Evolutionary conservation across 2,113 vertebrate genomes (phyloP), one percentile per base, ranked within the genome.

Genomic region (Ovibos moschatus): DNA sequence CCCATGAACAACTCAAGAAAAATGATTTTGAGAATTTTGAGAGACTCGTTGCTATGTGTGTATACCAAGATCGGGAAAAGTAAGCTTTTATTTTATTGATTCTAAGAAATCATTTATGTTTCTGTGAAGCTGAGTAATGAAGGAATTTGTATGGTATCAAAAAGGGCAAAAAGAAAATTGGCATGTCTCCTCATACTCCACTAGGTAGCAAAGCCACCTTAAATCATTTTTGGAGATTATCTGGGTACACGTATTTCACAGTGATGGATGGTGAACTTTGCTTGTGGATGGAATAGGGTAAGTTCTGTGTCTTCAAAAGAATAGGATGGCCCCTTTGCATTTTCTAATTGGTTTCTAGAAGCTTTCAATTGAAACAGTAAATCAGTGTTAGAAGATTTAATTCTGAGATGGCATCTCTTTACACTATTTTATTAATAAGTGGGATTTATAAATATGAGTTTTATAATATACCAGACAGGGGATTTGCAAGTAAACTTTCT

Each of bases 1-100:
- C 99, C 89, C 99, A 99, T 97, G 98, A 99, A 92, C 97, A 99
- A 74, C 98, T 99, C 50, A 99, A 98, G 98, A 99, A 99, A 98
- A 99, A 99, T 3, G 25, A 60, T 81, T 99, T 99, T 98, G 99
- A 99, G 47, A 95, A 98, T 96, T 99, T 99, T 93, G 98, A 98
- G 6, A 98, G 98, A 47, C 96, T 99, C 85, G 67, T 97, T 95
- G 97, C 97, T 51, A 94, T 88, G 50, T 98, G 99, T 89, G 2
- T 28, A 0, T 99, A 99, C 57, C 97, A 99, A 0, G 99, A 99
- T 98, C 94, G 90, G 89, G 96, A 98, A 95, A 99, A 99, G 99
- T 99, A 99, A 98, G 98, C 79, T 96, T 98, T 83, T 16, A 6
- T 88, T 97, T 96, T 90, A 92, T 94, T 45, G 88, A 85, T 95